Evolutionary conservation across 2,888 invertebrate species (phyloP), one percentile per base, ranked within the genome.

Genomic region (Volucella inflata): DNA sequence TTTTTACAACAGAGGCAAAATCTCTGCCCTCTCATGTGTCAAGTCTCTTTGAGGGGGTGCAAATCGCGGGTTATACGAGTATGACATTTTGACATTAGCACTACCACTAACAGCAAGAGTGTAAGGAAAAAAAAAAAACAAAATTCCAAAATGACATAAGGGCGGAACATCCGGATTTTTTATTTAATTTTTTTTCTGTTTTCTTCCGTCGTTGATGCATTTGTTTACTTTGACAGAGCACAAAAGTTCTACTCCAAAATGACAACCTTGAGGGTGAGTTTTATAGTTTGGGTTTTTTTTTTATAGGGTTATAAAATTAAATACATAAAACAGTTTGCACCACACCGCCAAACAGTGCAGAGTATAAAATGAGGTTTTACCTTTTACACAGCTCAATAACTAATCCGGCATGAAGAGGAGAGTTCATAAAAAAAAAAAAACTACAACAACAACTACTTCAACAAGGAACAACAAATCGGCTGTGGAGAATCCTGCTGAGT

Each of bases 401-500:
- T 36, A 42, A 70, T 38, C 44, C 53, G 36, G 36, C 44, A 48
- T 30, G n/a, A 38, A 65, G 36, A 76, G 57, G 60, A 50, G 40
- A 53, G 60, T 57, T 59, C 16, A 44, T 10, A 46, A 53, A 53
- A 9, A 46, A 17, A 50, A 46, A 75, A 67, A n/a, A 14, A 80
- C 30, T 38, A 46, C 42, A 53, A 77, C 50, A 59, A 68, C 36
- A 44, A 67, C 51, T 60, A 48, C 17, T 17, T 10, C 14, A 51
- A 68, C 36, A 46, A 62, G 51, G 40, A 70, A 70, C 62, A 75
- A 87, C 83, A 79, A 87, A 87, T 83, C 78, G 78, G 62, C 75
- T 75, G 72, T 62, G 53, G 80, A 79, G 67, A 79, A 60, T 89
- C 89, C 88, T 88, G 89, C 89, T 89, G 89, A 77, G 89, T 87